Evolutionary conservation across 2,888 invertebrate species (phyloP).

Genomic region (Ceramica pisi): DNA sequence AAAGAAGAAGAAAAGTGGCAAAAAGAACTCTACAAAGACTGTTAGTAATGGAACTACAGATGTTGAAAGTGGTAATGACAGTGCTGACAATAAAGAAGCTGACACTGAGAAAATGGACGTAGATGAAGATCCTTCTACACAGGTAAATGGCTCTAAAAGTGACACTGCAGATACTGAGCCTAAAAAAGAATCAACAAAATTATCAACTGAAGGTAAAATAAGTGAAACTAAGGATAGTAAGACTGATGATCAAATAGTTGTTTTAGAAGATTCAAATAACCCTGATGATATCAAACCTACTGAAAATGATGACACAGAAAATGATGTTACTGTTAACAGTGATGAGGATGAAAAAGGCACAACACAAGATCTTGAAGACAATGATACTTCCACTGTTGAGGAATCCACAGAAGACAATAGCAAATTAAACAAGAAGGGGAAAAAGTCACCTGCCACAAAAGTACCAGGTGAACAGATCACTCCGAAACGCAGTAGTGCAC

Average conservation of each 20-base stretch:
- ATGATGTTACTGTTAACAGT: conserved; percentile 25
- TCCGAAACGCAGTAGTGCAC: conserved; percentile 77
- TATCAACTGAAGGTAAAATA: conserved; percentile 46
- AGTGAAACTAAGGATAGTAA: conserved; percentile 37
- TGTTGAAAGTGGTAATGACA: conserved; percentile 51
- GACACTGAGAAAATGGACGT: conserved; percentile 76
- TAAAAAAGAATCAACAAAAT: conserved; percentile 21
- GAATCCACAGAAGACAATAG: conserved; percentile 23
- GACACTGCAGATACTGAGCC: conserved; percentile 42
- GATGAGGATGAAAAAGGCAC: conserved; percentile 27
- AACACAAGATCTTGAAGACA: neutral
- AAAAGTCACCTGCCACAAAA: conserved; percentile 44
- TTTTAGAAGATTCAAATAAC: conserved; percentile 71
- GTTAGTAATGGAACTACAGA: conserved; percentile 58
- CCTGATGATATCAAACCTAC: conserved; percentile 44
- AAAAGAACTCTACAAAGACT: conserved; percentile 57
- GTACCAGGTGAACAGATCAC: conserved; percentile 62
- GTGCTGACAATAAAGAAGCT: conserved; percentile 55
- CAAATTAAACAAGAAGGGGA: conserved; percentile 33
- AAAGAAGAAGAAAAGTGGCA: conserved; percentile 76
- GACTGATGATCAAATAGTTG: conserved; percentile 50
- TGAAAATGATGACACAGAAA: conserved; percentile 22
- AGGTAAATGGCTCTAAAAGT: conserved; percentile 47
- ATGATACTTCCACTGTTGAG: conserved; percentile 34
- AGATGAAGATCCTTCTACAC: conserved; percentile 66